Conservation (phyloP, 2,797 vertebrate species). For the Bovichtus variegatus region DNA sequence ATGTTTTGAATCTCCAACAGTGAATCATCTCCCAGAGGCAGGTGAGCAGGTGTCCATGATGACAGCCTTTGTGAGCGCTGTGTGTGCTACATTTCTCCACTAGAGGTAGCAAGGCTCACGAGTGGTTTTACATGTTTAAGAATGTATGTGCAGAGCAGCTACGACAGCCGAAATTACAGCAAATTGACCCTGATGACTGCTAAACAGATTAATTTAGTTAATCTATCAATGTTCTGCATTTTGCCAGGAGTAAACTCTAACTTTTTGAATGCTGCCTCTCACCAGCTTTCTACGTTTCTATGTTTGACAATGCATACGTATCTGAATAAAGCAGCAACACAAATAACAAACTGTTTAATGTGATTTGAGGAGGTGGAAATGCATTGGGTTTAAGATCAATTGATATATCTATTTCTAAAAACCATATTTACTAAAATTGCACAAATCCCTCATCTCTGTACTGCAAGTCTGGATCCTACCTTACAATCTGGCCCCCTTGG, state of each 20-base stretch:
- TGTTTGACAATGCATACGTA: background rate
- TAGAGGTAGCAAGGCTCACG: constrained; percentile 42
- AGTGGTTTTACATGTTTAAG: background rate
- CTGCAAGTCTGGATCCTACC: background rate
- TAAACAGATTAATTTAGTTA: background rate
- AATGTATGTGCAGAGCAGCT: background rate
- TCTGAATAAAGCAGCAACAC: background rate
- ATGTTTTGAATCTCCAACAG: background rate
- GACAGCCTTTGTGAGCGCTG: background rate
- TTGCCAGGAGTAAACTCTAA: background rate
- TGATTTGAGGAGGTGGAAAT: background rate
- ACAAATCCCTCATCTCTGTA: background rate
- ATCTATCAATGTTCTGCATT: background rate
- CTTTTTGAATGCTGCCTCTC: background rate
- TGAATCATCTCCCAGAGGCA: background rate
- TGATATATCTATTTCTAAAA: background rate
- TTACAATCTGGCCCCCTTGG: background rate
- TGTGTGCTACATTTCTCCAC: constrained; percentile 37
- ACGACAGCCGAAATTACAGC: background rate
- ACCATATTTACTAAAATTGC: background rate
- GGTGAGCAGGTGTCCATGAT: background rate
- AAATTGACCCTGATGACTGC: background rate
- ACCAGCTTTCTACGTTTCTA: background rate
- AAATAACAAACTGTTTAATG: background rate
- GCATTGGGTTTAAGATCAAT: background rate